phyloP scores from a whole-genome alignment of 2,797 vertebrate genomes.

The Aselliscus stoliczkanus region DNA sequence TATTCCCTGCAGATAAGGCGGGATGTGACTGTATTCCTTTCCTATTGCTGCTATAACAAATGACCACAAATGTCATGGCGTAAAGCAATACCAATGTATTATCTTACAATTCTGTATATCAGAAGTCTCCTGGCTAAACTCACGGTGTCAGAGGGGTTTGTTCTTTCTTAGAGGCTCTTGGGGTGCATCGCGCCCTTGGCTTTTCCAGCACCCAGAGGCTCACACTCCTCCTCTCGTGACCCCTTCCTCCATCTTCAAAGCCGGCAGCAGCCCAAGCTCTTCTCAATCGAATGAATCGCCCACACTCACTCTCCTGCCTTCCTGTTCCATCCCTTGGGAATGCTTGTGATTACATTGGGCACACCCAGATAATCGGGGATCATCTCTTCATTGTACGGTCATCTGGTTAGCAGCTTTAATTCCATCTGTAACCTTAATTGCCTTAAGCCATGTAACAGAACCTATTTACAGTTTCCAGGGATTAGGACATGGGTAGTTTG shows the following conservation, averaged over 20 bases:
- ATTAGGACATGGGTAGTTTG: not conserved
- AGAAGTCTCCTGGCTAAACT: no score
- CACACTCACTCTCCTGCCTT: no score
- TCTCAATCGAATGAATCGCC: not conserved
- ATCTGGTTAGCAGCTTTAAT: not conserved
- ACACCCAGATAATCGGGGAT: not conserved
- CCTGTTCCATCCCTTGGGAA: not conserved
- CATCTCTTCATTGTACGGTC: not conserved
- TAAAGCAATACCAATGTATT: not conserved
- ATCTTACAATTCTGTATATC: not conserved
- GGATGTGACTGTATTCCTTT: not conserved
- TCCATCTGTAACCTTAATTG: not conserved
- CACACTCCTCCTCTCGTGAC: not conserved
- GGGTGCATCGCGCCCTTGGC: fast-evolving
- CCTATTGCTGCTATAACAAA: not conserved
- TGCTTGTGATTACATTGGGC: not conserved
- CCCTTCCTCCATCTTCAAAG: not conserved
- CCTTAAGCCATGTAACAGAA: not conserved
- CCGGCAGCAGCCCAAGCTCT: not conserved
- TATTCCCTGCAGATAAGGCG: not conserved
- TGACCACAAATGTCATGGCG: not conserved
- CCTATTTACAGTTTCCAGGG: not conserved
- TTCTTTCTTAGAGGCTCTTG: not conserved
- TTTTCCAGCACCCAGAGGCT: not conserved
- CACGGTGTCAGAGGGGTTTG: not conserved